Evolutionary conservation across 2,888 invertebrate species (phyloP).

Genomic region (Agriopis aurantiaria): DNA sequence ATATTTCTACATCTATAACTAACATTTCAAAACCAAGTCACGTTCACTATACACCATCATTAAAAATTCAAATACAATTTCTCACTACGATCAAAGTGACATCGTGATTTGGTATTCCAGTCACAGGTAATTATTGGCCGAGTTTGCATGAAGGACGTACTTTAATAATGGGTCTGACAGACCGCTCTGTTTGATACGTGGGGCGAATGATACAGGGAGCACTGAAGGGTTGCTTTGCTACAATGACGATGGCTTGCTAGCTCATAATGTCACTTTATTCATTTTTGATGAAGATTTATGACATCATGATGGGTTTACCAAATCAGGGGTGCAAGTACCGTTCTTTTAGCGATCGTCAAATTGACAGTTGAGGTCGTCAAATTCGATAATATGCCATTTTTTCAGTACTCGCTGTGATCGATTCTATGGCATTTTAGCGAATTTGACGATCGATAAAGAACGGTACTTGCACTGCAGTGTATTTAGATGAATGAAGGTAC

Average conservation of each 20-base stretch:
- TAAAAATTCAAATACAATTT: slow-evolving; percentile 30
- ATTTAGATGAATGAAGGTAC: too few species aligned
- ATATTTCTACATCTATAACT: background rate
- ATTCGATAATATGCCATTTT: too few species aligned
- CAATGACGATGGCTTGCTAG: background rate
- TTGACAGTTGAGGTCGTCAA: too few species aligned
- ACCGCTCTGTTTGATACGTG: slow-evolving; percentile 66
- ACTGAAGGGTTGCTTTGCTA: slow-evolving; percentile 48
- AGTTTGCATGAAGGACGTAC: slow-evolving; percentile 59
- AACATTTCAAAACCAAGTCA: slow-evolving; percentile 21
- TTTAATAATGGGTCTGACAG: slow-evolving; percentile 60
- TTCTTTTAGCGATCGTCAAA: too few species aligned
- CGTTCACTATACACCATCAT: slow-evolving; percentile 15
- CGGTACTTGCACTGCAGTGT: too few species aligned
- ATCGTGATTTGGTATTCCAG: slow-evolving; percentile 66
- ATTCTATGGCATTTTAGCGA: too few species aligned
- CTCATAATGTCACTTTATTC: background rate
- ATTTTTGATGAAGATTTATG: background rate
- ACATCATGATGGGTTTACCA: background rate
- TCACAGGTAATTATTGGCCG: slow-evolving; percentile 71
- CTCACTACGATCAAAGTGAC: slow-evolving; percentile 41
- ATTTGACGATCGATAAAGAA: too few species aligned
- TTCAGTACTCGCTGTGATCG: too few species aligned
- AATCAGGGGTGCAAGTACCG: too few species aligned
- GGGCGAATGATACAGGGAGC: slow-evolving; percentile 57